Evolutionary conservation across 2,888 invertebrate genomes (phyloP).

Genomic region (Caenorhabditis uteleia): DNA sequence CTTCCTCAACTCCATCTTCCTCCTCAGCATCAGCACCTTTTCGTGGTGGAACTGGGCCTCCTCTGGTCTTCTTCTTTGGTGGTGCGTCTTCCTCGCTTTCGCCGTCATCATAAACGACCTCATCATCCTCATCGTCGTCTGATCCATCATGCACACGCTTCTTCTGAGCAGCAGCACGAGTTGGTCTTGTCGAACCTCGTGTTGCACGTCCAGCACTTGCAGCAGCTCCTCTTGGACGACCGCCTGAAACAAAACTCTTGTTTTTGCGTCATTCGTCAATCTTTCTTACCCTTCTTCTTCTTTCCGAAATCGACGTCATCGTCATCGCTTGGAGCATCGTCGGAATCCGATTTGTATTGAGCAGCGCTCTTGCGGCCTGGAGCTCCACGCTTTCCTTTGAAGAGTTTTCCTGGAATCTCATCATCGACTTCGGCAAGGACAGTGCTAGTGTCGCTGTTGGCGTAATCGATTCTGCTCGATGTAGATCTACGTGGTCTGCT

Average conservation of each 20-base stretch:
- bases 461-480: slow-evolving; percentile 61
- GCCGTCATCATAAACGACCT: slow-evolving; percentile 47
- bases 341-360: slow-evolving; percentile 27
- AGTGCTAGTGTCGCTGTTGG: slow-evolving; percentile 65
- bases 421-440: slow-evolving; percentile 62
- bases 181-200: slow-evolving; percentile 16
- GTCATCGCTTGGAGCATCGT: slow-evolving; percentile 42
- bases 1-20: slow-evolving; percentile 18
- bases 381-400: slow-evolving; percentile 38
- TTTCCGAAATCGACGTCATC: slow-evolving; percentile 50
- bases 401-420: slow-evolving; percentile 65
- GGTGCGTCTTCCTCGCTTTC: slow-evolving; percentile 42
- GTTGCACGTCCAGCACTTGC: slow-evolving; percentile 7
- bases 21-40: slow-evolving; percentile 7
- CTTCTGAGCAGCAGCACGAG: slow-evolving; percentile 34
- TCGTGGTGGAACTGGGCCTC: slow-evolving; percentile 18
- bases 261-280: not conserved
- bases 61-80: slow-evolving; percentile 20
- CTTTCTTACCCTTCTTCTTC: slow-evolving; percentile 26
- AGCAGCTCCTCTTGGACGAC: slow-evolving; percentile 25
- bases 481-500: slow-evolving; percentile 65
- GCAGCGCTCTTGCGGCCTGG: slow-evolving; percentile 22
- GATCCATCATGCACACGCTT: slow-evolving; percentile 42
- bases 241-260: too few species aligned
- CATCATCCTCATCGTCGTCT: slow-evolving; percentile 54